These are phyloP conservation scores for Nasonia vitripennis DNA, from an alignment of 1,140 invertebrate genomes.

Conservation along the genomic window DNA sequence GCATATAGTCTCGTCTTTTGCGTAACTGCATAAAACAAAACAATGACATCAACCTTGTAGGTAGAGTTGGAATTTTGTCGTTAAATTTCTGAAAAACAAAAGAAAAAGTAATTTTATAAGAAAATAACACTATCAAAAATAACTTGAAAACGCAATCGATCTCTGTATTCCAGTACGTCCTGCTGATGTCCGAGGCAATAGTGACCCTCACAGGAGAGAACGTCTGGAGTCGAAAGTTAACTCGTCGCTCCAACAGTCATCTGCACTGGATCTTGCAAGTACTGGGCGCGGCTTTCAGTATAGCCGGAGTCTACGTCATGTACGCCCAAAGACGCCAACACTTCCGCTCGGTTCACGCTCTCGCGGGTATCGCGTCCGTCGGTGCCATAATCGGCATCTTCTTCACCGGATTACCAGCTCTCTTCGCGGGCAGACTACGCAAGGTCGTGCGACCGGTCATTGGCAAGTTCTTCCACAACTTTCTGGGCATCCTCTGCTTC, in stretches of 20 bases:
- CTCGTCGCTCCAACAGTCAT: conserved; percentile 59
- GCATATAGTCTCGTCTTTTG: no score
- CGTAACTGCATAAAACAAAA: no score
- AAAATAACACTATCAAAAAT: neutral
- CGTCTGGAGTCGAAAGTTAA: conserved; percentile 57
- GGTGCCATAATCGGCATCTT: conserved; percentile 54
- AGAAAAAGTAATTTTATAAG: no score
- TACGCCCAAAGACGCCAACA: conserved; percentile 54
- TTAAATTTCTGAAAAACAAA: no score
- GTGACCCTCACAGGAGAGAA: conserved; percentile 59
- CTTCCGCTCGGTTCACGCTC: conserved; percentile 60
- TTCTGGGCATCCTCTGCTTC: conserved; percentile 64
- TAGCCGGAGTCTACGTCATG: conserved; percentile 60
- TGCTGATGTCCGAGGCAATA: conserved; percentile 68
- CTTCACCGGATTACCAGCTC: conserved; percentile 58
- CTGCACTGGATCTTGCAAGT: conserved; percentile 67
- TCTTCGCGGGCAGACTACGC: conserved; percentile 60
- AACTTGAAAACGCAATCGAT: neutral
- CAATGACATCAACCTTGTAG: no score
- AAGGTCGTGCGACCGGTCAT: conserved; percentile 60
- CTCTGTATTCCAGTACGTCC: conserved; percentile 63
- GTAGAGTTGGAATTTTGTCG: no score
- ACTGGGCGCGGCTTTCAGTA: conserved; percentile 57
- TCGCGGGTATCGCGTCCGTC: conserved; percentile 61
- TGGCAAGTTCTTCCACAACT: conserved; percentile 64